A percentile compares a stretch with the other conserved stretches of the same genome.
These are phyloP conservation scores for Eupithecia dodoneata DNA, from an alignment of 2,888 invertebrate genomes.

Conservation along the genomic window DNA sequence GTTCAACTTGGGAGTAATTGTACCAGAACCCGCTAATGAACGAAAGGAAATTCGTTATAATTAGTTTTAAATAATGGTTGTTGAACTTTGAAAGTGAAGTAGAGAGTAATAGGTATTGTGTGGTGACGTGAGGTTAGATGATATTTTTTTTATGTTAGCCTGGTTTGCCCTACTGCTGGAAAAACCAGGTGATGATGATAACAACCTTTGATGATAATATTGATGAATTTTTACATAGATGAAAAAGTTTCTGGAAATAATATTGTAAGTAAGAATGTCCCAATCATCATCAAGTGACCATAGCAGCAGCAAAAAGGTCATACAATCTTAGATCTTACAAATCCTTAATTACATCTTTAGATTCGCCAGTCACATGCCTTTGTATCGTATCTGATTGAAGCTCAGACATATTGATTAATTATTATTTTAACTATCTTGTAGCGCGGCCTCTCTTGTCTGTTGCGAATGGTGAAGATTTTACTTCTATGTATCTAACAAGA, in stretches of 20 bases:
- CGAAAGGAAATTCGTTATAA: conserved; percentile 51
- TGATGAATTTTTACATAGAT: not conserved
- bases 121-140: not conserved
- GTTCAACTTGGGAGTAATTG: conserved; percentile 49
- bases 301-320: not conserved
- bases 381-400: conserved; percentile 47
- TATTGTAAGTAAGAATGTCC: not conserved
- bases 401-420: conserved; percentile 49
- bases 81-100: not conserved
- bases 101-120: not conserved
- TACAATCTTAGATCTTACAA: not conserved
- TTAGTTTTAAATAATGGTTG: conserved; percentile 28
- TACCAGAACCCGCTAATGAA: conserved; percentile 51
- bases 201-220: too few species aligned
- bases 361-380: conserved; percentile 51
- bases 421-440: conserved; percentile 37
- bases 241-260: not conserved
- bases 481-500: not conserved
- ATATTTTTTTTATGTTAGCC: too few species aligned
- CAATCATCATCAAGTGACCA: not conserved
- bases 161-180: too few species aligned
- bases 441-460: not conserved
- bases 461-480: not conserved
- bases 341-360: conserved; percentile 51
- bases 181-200: too few species aligned